Evolutionary conservation across 1,140 invertebrate species (phyloP), one percentile per base, ranked within the genome.

Genomic region (Hylaeus anthracinus): DNA sequence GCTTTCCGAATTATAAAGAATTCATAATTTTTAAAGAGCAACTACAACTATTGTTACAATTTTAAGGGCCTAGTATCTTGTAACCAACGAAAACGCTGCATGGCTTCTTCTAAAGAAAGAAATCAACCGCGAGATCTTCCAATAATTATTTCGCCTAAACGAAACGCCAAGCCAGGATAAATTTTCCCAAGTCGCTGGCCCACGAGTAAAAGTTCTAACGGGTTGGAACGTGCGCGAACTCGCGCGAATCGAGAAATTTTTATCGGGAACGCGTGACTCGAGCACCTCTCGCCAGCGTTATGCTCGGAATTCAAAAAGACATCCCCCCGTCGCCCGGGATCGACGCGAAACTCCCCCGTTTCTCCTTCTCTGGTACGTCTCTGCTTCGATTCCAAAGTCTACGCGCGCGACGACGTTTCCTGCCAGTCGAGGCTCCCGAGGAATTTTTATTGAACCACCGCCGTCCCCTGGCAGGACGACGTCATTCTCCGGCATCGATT

Each of bases 381-480:
- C 61, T 14, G 39, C 8, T 5, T 48, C 66, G 75, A 71, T 71
- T 48, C 14, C 56, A 14, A 10, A 72, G 43, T 26, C 60, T 72
- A 14, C 10, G 37, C 69, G 45, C 70, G 45, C 15, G 41, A 10
- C 41, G 63, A 48, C 64, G n/a, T 66, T 66, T 66, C 43, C 43
- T n/a, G 14, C 43, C 65, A 51, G 74, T 37, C 37, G 65, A 41
- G 66, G 75, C 70, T 74, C 15, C 45, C 41, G n/a, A 43, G 71
- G 83, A 74, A 60, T 84, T 84, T 84, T 85, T 66, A 80, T 70
- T 73, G 60, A 56, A 51, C 61, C 39, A 53, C 70, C 4, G 69
- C 61, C 39, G 5, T 45, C 51, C n/a, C 41, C 39, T 53, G 58
- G 37, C 14, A 2, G 58, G 43, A 2, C 10, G 55, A 61, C 10